A percentile compares a stretch with the other conserved stretches of the same genome.
phyloP scores from a whole-genome alignment of 2,797 vertebrate genomes.

The Microtus agrestis region DNA sequence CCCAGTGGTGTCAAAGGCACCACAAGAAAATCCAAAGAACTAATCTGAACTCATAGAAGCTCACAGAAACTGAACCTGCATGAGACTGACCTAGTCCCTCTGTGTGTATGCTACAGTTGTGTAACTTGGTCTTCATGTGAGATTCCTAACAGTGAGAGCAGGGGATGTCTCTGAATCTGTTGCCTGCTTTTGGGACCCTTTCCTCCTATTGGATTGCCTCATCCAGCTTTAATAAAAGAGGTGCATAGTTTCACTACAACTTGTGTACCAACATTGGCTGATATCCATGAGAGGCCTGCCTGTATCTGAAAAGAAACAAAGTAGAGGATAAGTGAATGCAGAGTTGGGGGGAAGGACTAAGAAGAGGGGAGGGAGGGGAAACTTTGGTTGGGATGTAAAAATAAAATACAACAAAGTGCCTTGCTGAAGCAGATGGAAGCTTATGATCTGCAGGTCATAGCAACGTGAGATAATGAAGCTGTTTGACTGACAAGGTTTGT shows the following conservation, averaged over 20 bases:
- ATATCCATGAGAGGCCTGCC: background rate
- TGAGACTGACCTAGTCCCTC: background rate
- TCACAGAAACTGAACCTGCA: background rate
- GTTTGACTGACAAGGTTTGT: background rate
- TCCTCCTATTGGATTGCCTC: background rate
- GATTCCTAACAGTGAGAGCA: background rate
- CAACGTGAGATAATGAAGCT: background rate
- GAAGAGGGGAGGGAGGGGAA: background rate
- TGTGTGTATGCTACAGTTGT: background rate
- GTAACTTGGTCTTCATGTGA: background rate
- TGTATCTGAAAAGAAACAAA: background rate
- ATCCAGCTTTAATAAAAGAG: background rate
- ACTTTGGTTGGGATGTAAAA: background rate
- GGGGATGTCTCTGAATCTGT: background rate
- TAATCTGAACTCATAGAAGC: background rate
- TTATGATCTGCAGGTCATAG: background rate
- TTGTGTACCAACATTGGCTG: background rate
- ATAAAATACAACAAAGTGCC: fast-evolving
- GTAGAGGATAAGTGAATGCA: background rate
- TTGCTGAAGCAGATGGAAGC: background rate
- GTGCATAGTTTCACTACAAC: background rate
- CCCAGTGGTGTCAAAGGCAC: background rate
- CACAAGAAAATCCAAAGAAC: background rate
- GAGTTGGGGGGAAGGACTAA: fast-evolving
- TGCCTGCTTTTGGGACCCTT: background rate